Percentiles rank a stretch among this genome's conserved stretches.
Conservation (phyloP, 2,797 vertebrate species). For the Pagetopsis macropterus region DNA sequence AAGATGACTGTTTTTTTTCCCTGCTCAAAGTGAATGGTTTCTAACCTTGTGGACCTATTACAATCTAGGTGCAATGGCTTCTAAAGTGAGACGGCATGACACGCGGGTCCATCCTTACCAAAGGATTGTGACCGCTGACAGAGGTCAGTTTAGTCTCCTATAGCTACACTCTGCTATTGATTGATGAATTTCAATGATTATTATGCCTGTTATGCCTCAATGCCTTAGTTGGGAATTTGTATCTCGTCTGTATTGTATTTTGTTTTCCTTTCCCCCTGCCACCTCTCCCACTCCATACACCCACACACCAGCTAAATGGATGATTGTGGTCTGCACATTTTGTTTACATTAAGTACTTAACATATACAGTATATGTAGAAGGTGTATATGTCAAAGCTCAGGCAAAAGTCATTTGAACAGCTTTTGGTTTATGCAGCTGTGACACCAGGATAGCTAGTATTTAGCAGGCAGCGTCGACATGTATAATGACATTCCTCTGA, state of each 20-base stretch:
- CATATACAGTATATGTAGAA: conserved; percentile 54
- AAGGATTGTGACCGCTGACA: conserved; percentile 99
- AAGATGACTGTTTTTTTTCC: conserved; percentile 81
- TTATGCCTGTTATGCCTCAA: conserved; percentile 76
- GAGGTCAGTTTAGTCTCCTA: conserved; percentile 99
- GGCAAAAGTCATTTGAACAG: conserved; percentile 66
- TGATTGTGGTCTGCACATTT: conserved; percentile 75
- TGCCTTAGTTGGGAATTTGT: conserved; percentile 78
- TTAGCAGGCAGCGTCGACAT: conserved; percentile 67
- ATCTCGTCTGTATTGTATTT: conserved; percentile 66
- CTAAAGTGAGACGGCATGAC: conserved; percentile 99
- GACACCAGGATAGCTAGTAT: conserved; percentile 69
- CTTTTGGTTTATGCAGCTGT: conserved; percentile 71
- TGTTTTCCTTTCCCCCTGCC: conserved; percentile 39
- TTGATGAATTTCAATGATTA: conserved; percentile 76
- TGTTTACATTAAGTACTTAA: conserved; percentile 80
- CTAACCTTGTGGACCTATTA: conserved; percentile 98
- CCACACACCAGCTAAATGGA: conserved; percentile 77
- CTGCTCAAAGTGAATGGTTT: conserved; percentile 85
- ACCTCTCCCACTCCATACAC: conserved; percentile 53
- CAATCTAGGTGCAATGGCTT: conserved; percentile 99
- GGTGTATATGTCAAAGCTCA: conserved; percentile 76
- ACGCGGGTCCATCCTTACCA: conserved; percentile 99
- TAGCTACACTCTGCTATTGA: conserved; percentile 76
- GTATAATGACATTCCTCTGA: conserved; percentile 78